Evolutionary conservation across 2,888 invertebrate genomes (phyloP).

Genomic region (Quadroppia sp.): DNA sequence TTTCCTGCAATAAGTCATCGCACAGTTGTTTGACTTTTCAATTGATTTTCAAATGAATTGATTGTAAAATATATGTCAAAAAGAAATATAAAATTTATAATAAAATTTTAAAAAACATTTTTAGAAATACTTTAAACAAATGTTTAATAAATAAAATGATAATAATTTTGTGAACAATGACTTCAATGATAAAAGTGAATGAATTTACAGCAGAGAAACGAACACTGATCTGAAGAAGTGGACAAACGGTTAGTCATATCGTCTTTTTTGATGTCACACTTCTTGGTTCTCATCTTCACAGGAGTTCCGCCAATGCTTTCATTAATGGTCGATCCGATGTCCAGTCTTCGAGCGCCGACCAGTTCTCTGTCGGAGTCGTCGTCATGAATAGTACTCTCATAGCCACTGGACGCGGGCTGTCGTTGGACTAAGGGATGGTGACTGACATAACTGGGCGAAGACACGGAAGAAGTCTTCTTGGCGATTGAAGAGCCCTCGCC

Average conservation of each 20-base stretch:
- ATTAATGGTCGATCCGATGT: background rate
- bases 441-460: constrained; percentile 13
- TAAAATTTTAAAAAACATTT: constrained; percentile 5
- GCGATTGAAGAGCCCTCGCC: constrained; percentile 42
- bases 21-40: no score
- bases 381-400: constrained; percentile 41
- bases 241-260: constrained; percentile 31
- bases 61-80: background rate
- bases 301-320: constrained; percentile 13
- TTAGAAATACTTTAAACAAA: constrained; percentile 1
- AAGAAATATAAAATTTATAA: background rate
- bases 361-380: constrained; percentile 39
- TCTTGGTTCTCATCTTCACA: constrained; percentile 28
- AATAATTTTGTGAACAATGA: background rate
- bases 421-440: constrained; percentile 11
- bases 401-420: constrained; percentile 42
- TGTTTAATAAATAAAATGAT: background rate
- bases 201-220: constrained; percentile 41
- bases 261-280: constrained; percentile 19
- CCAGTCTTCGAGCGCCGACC: constrained; percentile 6
- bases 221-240: constrained; percentile 36
- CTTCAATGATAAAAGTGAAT: constrained; percentile 35
- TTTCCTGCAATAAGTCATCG: no score
- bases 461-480: constrained; percentile 21
- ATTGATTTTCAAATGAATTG: background rate